phyloP scores from a whole-genome alignment of 2,797 vertebrate species.

The Podargus strigoides region DNA sequence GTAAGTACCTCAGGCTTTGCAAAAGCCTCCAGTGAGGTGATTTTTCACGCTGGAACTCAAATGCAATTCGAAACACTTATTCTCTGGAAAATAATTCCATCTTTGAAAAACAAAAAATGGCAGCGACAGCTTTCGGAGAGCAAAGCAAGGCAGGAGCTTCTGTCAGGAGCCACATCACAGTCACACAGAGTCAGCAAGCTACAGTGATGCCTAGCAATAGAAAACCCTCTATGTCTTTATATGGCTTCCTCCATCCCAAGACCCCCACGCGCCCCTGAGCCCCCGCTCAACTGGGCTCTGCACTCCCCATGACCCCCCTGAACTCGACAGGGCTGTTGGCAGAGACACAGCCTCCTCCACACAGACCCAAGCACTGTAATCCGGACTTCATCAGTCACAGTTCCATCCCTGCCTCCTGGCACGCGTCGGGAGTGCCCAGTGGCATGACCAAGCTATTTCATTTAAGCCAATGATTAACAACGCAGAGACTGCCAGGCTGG shows the following conservation, averaged over 20 bases:
- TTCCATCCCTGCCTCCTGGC: rapidly evolving
- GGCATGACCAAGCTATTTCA: rapidly evolving
- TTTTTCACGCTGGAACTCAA: conserved; percentile 31
- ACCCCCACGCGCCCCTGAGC: background rate
- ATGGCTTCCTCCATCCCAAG: background rate
- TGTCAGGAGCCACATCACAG: background rate
- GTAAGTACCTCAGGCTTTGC: background rate
- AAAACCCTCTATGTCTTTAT: background rate
- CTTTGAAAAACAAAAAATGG: background rate
- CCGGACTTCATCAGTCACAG: background rate
- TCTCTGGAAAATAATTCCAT: background rate
- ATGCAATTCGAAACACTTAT: background rate
- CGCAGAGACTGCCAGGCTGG: background rate
- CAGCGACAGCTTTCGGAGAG: background rate
- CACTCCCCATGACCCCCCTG: background rate
- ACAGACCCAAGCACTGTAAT: background rate
- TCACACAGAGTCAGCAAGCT: background rate
- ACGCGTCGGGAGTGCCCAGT: background rate
- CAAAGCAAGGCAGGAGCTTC: background rate
- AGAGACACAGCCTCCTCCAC: rapidly evolving
- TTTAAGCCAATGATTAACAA: background rate
- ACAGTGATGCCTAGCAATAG: background rate
- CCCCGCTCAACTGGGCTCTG: rapidly evolving
- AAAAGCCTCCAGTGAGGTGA: conserved; percentile 27
- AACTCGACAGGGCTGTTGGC: rapidly evolving